Percentiles rank a stretch among this genome's conserved stretches.
Evolutionary conservation across 2,888 invertebrate species (phyloP).

Genomic region (Mimumesa dahlbomi): DNA sequence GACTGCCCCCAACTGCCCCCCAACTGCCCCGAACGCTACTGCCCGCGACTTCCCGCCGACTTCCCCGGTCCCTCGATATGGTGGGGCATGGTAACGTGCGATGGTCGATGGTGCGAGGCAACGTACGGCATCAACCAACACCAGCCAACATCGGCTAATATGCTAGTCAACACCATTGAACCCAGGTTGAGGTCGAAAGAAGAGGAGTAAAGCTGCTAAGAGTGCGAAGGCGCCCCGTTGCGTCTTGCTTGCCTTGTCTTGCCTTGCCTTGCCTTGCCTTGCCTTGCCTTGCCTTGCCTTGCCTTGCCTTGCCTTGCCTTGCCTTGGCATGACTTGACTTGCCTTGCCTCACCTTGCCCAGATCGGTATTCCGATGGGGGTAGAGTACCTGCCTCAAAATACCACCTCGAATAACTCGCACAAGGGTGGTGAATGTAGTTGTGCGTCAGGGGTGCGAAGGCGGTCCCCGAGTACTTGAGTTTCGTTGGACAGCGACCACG

Average conservation of each 20-base stretch:
- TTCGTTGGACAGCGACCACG: constrained; percentile 68
- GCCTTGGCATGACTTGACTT: too few species aligned
- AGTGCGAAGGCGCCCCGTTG: too few species aligned
- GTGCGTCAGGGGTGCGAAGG: constrained; percentile 68
- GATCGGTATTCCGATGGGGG: constrained; percentile 50
- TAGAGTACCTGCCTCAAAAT: constrained; percentile 38
- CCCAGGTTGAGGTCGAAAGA: constrained; percentile 41
- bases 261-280: too few species aligned
- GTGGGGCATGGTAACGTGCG: constrained; percentile 48
- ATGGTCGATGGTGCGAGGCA: too few species aligned
- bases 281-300: too few species aligned
- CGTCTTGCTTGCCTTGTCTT: too few species aligned
- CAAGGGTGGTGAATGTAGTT: constrained; percentile 56
- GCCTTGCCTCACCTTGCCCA: too few species aligned
- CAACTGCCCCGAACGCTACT: constrained; percentile 7
- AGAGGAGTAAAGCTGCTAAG: constrained; percentile 22
- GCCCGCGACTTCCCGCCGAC: constrained; percentile 42
- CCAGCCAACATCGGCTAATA: too few species aligned
- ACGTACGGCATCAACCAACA: too few species aligned
- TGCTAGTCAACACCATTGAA: too few species aligned
- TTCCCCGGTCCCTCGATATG: constrained; percentile 34
- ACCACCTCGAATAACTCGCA: too few species aligned
- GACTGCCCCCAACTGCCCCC: constrained; percentile 43
- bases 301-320: too few species aligned
- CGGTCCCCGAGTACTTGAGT: constrained; percentile 65